These are phyloP conservation scores for Oasisia sp. DNA, from an alignment of 2,888 invertebrate genomes.

Conservation along the genomic window DNA sequence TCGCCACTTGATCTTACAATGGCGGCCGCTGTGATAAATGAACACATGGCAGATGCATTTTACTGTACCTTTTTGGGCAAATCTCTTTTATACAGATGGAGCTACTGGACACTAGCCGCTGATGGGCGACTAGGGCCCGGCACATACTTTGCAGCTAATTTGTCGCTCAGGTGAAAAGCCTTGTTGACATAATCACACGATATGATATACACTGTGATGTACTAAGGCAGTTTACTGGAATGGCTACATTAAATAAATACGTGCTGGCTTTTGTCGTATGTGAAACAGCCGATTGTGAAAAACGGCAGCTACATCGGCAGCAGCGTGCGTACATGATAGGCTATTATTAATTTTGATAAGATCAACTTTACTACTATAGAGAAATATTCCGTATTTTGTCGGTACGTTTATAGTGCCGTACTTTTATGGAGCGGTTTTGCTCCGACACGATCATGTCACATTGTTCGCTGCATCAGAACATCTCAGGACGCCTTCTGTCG, in stretches of 20 bases:
- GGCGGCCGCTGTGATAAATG: not conserved
- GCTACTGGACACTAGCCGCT: not conserved
- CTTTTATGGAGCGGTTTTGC: not conserved
- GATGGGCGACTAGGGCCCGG: not conserved
- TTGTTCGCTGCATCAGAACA: not conserved
- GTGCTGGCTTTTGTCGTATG: not conserved
- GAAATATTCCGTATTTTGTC: not conserved
- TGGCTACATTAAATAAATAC: not conserved
- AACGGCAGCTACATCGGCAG: not conserved
- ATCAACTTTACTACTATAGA: slow-evolving; percentile 1
- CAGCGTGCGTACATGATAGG: not conserved
- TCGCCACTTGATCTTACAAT: not conserved
- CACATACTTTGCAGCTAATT: not conserved
- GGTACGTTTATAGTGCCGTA: not conserved
- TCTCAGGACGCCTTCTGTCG: not conserved
- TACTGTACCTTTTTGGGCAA: slow-evolving; percentile 13
- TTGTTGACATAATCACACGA: not conserved
- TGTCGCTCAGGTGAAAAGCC: not conserved
- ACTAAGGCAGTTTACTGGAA: not conserved
- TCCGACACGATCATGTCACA: not conserved
- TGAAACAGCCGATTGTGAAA: not conserved
- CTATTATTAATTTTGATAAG: slow-evolving; percentile 13
- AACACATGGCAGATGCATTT: not conserved
- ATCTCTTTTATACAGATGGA: not conserved
- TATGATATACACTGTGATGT: not conserved